These are phyloP conservation scores for Pheosia gnoma DNA, from an alignment of 2,888 invertebrate genomes.

Conservation along the genomic window DNA sequence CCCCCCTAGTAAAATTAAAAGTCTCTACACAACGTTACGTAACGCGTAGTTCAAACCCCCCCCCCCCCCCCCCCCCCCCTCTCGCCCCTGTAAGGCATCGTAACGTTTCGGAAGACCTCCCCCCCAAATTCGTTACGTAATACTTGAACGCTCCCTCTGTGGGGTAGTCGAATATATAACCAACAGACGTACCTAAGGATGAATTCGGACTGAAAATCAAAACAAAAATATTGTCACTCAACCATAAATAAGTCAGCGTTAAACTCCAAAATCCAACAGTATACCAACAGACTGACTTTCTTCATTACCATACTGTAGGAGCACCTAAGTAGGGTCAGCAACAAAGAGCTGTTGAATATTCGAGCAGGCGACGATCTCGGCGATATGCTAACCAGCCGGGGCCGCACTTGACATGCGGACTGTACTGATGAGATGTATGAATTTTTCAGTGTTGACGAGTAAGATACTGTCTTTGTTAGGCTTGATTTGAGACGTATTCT, in stretches of 20 bases:
- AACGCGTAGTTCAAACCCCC: too few species aligned
- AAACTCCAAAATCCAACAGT: constrained; percentile 47
- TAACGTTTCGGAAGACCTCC: too few species aligned
- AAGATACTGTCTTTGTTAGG: constrained; percentile 21
- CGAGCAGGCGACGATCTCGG: constrained; percentile 69
- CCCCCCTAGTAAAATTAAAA: too few species aligned
- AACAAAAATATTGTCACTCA: too few species aligned
- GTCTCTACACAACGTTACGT: too few species aligned
- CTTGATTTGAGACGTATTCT: constrained; percentile 15
- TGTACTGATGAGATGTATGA: constrained; percentile 46
- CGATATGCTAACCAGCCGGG: constrained; percentile 70
- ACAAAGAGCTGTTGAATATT: constrained; percentile 80
- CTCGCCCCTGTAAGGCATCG: too few species aligned
- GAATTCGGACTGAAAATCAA: too few species aligned
- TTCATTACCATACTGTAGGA: constrained; percentile 68
- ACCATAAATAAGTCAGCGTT: not conserved
- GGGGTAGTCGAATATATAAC: not conserved
- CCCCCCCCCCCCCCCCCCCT: too few species aligned
- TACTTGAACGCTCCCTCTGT: too few species aligned
- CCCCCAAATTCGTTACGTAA: too few species aligned
- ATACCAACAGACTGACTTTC: constrained; percentile 41
- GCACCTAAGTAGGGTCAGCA: constrained; percentile 73
- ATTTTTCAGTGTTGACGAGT: constrained; percentile 45
- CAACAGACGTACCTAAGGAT: too few species aligned
- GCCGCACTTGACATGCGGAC: constrained; percentile 48